Conservation (phyloP, 2,113 vertebrate species). For the Butastur rufipennis region DNA sequence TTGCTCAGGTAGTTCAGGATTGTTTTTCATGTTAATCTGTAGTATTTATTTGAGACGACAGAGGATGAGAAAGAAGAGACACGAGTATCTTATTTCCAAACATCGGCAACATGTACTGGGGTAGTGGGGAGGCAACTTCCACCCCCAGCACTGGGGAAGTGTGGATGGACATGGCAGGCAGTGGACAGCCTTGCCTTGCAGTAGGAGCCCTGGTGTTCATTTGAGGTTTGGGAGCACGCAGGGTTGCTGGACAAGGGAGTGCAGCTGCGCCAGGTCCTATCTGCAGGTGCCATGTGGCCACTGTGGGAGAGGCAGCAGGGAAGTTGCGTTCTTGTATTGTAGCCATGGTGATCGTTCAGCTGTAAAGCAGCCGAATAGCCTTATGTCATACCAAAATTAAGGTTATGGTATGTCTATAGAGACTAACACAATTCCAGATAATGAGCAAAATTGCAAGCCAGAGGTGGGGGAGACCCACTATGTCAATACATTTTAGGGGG, state of each 20-base stretch:
- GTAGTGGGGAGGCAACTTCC: background rate
- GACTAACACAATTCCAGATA: background rate
- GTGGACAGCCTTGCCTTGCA: background rate
- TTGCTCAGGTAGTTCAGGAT: background rate
- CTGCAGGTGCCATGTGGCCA: background rate
- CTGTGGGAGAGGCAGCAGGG: fast-evolving
- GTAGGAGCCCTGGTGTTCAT: background rate
- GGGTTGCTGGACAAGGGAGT: background rate
- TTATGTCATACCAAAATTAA: background rate
- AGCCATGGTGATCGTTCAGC: fast-evolving
- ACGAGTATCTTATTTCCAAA: background rate
- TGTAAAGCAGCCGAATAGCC: fast-evolving
- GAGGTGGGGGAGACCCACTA: background rate
- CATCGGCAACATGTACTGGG: fast-evolving
- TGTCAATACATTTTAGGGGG: background rate
- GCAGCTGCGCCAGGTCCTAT: background rate
- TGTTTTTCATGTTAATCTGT: background rate
- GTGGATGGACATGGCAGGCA: background rate
- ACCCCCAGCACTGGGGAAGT: fast-evolving
- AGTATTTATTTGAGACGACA: background rate
- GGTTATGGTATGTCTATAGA: too few species aligned
- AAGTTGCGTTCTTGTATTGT: background rate
- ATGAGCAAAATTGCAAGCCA: background rate
- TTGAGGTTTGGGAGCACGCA: fast-evolving
- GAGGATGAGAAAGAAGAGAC: background rate